Base-by-base conservation (phyloP, 2,113 vertebrate genomes). In the Paratilapia polleni region DNA sequence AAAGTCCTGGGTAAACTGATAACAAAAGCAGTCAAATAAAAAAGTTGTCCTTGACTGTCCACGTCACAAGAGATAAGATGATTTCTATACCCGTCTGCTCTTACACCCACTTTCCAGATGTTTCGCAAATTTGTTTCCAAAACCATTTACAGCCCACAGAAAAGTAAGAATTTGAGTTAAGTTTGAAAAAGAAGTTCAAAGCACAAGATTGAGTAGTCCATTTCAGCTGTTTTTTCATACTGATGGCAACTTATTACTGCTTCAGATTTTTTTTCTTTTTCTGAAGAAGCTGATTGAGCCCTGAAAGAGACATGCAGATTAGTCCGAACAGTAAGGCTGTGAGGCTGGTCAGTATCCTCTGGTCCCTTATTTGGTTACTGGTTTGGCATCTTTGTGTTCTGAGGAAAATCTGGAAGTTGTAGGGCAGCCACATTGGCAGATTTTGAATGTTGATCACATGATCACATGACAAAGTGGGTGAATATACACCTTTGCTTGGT, bases 241-340 rank as follows among this genome's bases (percentile, higher is more conserved):
- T n/a, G n/a, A n/a, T n/a, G n/a, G n/a, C n/a, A 31, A 31, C 28
- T 31, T 31, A 31, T 86, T 31, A 76, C 24, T 20, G n/a, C 7
- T 81, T 63, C 22, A 1, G 6, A 58, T 59, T 26, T 78, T 28
- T 28, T 49, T 2, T 47, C 9, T 62, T 31, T 12, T 7, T 63
- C 38, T 70, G 24, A 22, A 77, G 17, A 1, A 19, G 41, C 49
- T 54, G 22, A 3, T 66, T 70, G 5, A 41, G 31, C 56, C 87
- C 92, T 88, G 86, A 22, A 94, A 88, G 19, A 91, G 31, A 88
- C 2, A 66, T 31, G 24, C 0, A 60, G 1, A 59, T 87, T 83
- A 81, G 31, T 70, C 1, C 2, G 26, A 56, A 52, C 13, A 68
- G 15, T 47, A 47, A 68, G 14, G 38, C 15, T 4, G 36, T 47